Conservation (phyloP, 2,888 invertebrate species). For the Sisyra terminalis region DNA sequence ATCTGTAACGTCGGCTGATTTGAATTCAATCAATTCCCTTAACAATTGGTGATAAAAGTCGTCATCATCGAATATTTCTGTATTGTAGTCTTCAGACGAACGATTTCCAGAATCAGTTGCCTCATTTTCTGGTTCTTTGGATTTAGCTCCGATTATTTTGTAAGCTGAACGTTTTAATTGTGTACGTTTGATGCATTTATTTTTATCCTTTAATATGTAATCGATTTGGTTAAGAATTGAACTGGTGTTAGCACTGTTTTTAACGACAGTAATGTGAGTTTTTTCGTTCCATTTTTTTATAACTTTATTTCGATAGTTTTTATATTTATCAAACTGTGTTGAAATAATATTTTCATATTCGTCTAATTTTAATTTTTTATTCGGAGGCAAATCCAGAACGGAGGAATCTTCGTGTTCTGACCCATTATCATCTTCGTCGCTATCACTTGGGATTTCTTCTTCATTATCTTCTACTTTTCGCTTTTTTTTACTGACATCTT, state of each 20-base stretch:
- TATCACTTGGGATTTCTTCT: slow-evolving; percentile 49
- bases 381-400: slow-evolving; percentile 17
- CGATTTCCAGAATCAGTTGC: slow-evolving; percentile 13
- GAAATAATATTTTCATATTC: slow-evolving; percentile 41
- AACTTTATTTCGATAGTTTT: slow-evolving; percentile 54
- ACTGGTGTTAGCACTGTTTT: slow-evolving; percentile 41
- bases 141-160: slow-evolving; percentile 39
- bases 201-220: slow-evolving; percentile 61
- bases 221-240: slow-evolving; percentile 69
- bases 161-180: slow-evolving; percentile 64
- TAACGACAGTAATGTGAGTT: slow-evolving; percentile 54
- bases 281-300: slow-evolving; percentile 94
- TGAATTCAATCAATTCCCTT: slow-evolving; percentile 81
- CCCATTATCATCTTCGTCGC: slow-evolving; percentile 29
- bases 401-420: slow-evolving; percentile 19
- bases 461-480: slow-evolving; percentile 21
- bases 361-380: slow-evolving; percentile 35
- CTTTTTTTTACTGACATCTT: slow-evolving; percentile 14
- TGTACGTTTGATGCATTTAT: slow-evolving; percentile 59
- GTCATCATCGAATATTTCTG: slow-evolving; percentile 88
- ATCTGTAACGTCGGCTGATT: slow-evolving; percentile 68
- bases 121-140: slow-evolving; percentile 8
- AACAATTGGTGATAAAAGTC: slow-evolving; percentile 93
- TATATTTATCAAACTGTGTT: slow-evolving; percentile 40
- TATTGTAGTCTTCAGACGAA: slow-evolving; percentile 39